A percentile compares a stretch with the other conserved stretches of the same genome.
Conservation (phyloP, 2,888 invertebrate species). For the Endotricha flammealis region DNA sequence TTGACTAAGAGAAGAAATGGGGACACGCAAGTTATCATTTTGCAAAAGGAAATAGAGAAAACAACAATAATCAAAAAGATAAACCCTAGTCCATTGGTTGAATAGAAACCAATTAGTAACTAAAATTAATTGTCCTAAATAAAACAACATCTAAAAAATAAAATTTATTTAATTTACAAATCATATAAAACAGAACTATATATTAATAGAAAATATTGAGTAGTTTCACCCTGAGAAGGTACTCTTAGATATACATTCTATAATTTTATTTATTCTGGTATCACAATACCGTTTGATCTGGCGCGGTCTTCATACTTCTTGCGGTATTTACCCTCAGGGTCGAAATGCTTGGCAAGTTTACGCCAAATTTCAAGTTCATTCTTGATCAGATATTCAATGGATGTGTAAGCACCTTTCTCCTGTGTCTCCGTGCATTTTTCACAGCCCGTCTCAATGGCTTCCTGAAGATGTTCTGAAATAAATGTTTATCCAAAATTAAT, state of each 20-base stretch:
- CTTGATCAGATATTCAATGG: conserved; percentile 82
- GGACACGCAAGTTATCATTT: too few species aligned
- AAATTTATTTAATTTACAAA: conserved; percentile 7
- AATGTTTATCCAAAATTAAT: neutral
- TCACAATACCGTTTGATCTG: conserved; percentile 62
- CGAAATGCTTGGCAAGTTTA: conserved; percentile 82
- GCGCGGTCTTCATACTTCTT: conserved; percentile 81
- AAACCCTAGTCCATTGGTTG: too few species aligned
- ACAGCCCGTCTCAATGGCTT: conserved; percentile 83
- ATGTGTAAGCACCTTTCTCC: conserved; percentile 78
- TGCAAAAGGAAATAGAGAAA: too few species aligned
- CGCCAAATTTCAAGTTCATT: conserved; percentile 82
- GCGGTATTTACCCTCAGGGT: conserved; percentile 81
- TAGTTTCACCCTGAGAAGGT: neutral
- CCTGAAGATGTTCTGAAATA: conserved; percentile 78
- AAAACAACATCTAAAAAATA: neutral
- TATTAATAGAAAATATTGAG: neutral
- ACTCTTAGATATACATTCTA: neutral
- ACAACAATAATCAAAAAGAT: too few species aligned
- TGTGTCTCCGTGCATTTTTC: conserved; percentile 83
- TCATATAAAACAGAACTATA: conserved; percentile 3
- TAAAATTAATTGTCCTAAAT: too few species aligned
- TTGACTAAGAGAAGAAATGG: too few species aligned
- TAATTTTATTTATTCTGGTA: conserved; percentile 32
- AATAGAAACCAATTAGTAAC: too few species aligned